Conservation (phyloP, 2,113 vertebrate genomes). For the Varanus komodoensis region DNA sequence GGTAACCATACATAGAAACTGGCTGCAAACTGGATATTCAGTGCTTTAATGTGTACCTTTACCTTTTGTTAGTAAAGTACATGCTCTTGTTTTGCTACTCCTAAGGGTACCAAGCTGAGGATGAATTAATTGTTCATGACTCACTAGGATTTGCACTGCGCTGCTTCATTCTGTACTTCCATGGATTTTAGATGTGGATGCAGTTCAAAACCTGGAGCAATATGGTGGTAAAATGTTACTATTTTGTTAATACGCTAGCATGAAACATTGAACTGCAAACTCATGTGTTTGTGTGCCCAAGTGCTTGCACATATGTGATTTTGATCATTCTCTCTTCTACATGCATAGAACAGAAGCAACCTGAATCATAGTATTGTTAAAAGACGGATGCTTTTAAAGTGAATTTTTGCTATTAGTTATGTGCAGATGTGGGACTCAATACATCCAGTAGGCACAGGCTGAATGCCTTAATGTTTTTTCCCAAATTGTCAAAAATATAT, state of each 20-base stretch:
- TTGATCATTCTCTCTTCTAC: no score
- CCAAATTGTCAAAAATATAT: constrained; percentile 5
- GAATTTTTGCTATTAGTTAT: background rate
- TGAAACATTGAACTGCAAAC: background rate
- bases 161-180: no score
- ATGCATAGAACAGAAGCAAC: background rate
- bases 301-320: no score
- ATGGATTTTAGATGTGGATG: no score
- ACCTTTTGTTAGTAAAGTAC: background rate
- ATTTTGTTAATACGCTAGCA: background rate
- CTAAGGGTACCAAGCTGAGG: background rate
- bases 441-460: background rate
- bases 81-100: background rate
- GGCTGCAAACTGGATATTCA: background rate
- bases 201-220: no score
- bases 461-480: constrained; percentile 14
- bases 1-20: background rate
- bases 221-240: background rate
- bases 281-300: background rate
- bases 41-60: background rate
- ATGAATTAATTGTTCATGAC: background rate
- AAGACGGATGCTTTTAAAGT: background rate
- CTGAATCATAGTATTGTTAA: background rate
- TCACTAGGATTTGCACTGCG: no score
- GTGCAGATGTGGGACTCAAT: background rate